Evolutionary conservation across 2,797 vertebrate species (phyloP).

Genomic region (Telmatherina bonti): DNA sequence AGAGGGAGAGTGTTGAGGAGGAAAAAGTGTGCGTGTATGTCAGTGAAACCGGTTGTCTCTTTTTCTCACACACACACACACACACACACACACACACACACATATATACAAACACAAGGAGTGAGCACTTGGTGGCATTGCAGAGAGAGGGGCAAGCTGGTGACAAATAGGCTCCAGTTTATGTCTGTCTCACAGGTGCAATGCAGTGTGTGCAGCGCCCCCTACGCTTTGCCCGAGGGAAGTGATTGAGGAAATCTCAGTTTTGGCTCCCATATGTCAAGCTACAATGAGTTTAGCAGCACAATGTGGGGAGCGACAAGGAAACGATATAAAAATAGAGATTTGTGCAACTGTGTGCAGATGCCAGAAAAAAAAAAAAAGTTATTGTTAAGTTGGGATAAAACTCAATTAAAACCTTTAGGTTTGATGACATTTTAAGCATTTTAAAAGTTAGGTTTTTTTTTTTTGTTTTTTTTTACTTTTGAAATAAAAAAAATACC

Average conservation of each 20-base stretch:
- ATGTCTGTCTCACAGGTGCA: slow-evolving; percentile 74
- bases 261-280: neutral
- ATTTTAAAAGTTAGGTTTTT: too few relatives aligned
- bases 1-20: slow-evolving; percentile 40
- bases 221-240: slow-evolving; percentile 44
- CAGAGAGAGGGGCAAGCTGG: slow-evolving; percentile 51
- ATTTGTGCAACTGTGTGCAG: neutral
- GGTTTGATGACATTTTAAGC: neutral
- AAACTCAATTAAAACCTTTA: neutral
- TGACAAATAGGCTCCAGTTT: slow-evolving; percentile 70
- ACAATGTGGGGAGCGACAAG: neutral
- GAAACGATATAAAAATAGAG: neutral
- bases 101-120: slow-evolving; percentile 55
- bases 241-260: slow-evolving; percentile 7
- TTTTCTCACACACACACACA: too few relatives aligned
- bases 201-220: slow-evolving; percentile 70
- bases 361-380: neutral
- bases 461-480: too few relatives aligned
- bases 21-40: slow-evolving; percentile 39
- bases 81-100: slow-evolving; percentile 43
- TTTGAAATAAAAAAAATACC: too few relatives aligned
- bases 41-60: slow-evolving; percentile 29
- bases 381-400: neutral
- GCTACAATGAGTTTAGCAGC: neutral
- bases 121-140: slow-evolving; percentile 84